Percentiles rank a stretch among this genome's conserved stretches.
Conservation (phyloP, 1,140 invertebrate genomes). For the Plodia interpunctella region DNA sequence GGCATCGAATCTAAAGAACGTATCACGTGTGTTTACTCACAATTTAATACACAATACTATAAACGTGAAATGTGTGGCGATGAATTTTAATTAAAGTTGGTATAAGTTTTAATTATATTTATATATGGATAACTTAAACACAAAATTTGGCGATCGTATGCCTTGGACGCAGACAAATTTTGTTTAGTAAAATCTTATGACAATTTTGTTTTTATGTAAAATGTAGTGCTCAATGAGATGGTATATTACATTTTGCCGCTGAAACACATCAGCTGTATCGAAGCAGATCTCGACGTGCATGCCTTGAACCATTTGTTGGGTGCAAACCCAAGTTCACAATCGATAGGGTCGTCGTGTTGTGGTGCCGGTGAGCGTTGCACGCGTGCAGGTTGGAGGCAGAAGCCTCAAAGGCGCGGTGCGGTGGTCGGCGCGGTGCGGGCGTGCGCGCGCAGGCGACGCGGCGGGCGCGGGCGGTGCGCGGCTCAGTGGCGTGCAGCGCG, state of each 20-base stretch:
- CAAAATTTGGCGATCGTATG: too few species aligned
- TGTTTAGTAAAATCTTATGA: too few species aligned
- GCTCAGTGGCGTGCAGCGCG: slow-evolving; percentile 69
- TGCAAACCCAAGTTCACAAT: slow-evolving; percentile 48
- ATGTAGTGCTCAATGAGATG: too few species aligned
- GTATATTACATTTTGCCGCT: neutral
- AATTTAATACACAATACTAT: too few species aligned
- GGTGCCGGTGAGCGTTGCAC: slow-evolving; percentile 51
- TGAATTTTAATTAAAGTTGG: too few species aligned
- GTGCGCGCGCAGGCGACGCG: slow-evolving; percentile 40
- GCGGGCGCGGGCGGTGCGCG: slow-evolving; percentile 56
- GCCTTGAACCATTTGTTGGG: slow-evolving; percentile 14
- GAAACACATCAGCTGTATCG: neutral
- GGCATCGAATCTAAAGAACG: neutral
- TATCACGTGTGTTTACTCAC: too few species aligned
- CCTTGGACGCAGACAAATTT: too few species aligned
- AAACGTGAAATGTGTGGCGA: neutral
- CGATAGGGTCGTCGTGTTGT: slow-evolving; percentile 53
- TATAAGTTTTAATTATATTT: too few species aligned
- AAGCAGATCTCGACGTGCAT: slow-evolving; percentile 19
- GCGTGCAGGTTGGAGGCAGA: slow-evolving; percentile 44
- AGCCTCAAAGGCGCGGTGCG: slow-evolving; percentile 35
- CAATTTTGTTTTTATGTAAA: too few species aligned
- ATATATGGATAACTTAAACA: too few species aligned
- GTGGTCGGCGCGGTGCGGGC: slow-evolving; percentile 36